Percentiles rank a stretch among this genome's conserved stretches.
Conservation (phyloP, 1,140 invertebrate genomes). For the Metaphire vulgaris region DNA sequence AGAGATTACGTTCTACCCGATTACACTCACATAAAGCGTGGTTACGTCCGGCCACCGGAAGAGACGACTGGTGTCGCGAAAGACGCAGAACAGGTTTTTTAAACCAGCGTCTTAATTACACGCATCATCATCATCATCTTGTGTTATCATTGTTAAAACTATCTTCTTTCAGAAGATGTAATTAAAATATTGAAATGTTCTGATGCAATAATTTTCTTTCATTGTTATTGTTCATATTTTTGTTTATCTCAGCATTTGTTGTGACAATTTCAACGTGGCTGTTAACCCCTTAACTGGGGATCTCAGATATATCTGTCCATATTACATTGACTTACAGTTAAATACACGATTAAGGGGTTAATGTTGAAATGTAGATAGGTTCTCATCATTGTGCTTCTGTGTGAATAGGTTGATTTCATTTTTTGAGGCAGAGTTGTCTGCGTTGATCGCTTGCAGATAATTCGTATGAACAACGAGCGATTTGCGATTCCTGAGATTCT, state of each 20-base stretch:
- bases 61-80: slow-evolving; percentile 57
- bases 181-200: too few species aligned
- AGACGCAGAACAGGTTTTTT: slow-evolving; percentile 58
- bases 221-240: too few species aligned
- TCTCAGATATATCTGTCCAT: too few species aligned
- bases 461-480: slow-evolving; percentile 73
- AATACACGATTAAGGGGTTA: too few species aligned
- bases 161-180: too few species aligned
- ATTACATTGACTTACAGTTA: too few species aligned
- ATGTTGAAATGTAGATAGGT: too few species aligned
- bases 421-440: not conserved
- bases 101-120: not conserved
- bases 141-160: too few species aligned
- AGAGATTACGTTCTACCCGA: slow-evolving; percentile 93
- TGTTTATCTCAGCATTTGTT: too few species aligned
- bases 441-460: slow-evolving; percentile 57
- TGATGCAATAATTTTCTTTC: too few species aligned
- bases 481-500: slow-evolving; percentile 90
- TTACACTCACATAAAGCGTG: slow-evolving; percentile 75
- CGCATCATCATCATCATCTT: not conserved
- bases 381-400: not conserved
- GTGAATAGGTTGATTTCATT: not conserved
- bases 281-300: too few species aligned
- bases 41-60: slow-evolving; percentile 59
- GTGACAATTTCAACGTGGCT: too few species aligned